Base-by-base conservation (phyloP, 2,888 invertebrate species). In the Hyposoter didymator region DNA sequence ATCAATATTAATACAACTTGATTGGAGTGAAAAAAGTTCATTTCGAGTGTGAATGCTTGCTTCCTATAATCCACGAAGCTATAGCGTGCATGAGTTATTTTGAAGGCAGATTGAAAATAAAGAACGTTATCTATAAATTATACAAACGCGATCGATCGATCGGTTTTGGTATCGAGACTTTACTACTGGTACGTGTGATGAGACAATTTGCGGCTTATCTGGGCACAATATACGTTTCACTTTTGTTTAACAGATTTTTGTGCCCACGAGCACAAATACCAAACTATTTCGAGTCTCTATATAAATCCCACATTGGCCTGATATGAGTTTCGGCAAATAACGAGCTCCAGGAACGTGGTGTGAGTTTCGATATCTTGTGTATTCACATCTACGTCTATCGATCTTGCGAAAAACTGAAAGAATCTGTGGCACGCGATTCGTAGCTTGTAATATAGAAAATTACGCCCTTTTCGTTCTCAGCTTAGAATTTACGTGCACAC, bases 321-420 rank as follows among this genome's bases (percentile, higher is more conserved):
- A 82, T 78, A 80, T 78, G 80, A 84, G 32, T 66, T 73, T 78
- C 52, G 49, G 66, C 80, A 59, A 72, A 73, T 67, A 84, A 72
- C 80, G 81, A 76, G 73, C 28, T 55, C n/a, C 45, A 19, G 19
- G 52, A 52, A 72, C 19, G 49, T 73, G 45, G 35, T 52, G 49
- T 39, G 66, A 62, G 72, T 81, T 73, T 78, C 49, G 64, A 45
- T 45, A 39, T 43, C 32, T 32, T 12, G 72, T 19, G 55, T n/a
- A 52, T 35, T 8, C 66, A 28, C 59, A 12, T 59, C 28, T 14
- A 10, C 49, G 62, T 52, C 52, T 32, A 10, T 19, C 28, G 52
- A 35, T 32, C 22, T 59, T 6, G 8, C 8, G 28, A 14, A 39
- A 12, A 7, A 59, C 6, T 32, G 12, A 19, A 52, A 43, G 55